Conservation (phyloP, 2,113 vertebrate genomes). For the Oxyruncus cristatus region DNA sequence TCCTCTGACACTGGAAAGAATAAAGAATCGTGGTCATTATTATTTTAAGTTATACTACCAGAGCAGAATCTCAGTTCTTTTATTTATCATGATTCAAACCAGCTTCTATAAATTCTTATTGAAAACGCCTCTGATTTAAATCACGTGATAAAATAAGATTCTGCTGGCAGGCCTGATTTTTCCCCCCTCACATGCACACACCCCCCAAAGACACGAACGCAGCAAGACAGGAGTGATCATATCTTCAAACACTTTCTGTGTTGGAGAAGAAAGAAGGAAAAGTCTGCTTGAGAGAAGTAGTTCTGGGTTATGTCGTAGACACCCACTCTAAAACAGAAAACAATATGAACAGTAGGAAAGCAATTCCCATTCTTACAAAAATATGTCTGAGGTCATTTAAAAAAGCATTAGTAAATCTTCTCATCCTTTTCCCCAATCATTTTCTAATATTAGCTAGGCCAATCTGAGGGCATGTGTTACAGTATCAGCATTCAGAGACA, state of each 20-base stretch:
- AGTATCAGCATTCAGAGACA: not conserved
- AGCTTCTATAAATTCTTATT: slow-evolving; percentile 19
- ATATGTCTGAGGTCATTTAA: not conserved
- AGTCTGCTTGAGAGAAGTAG: not conserved
- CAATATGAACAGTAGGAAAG: not conserved
- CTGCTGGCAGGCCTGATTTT: not conserved
- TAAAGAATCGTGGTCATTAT: not conserved
- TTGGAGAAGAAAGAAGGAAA: not conserved
- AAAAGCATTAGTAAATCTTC: not conserved
- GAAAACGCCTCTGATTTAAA: not conserved
- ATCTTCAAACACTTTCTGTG: not conserved
- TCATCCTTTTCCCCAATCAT: not conserved
- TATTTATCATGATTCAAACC: not conserved
- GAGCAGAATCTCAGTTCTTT: not conserved
- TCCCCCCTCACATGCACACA: not conserved
- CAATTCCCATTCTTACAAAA: not conserved
- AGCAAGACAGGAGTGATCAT: not conserved
- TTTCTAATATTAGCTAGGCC: not conserved
- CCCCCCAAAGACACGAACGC: not conserved
- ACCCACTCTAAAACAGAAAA: not conserved
- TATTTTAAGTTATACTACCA: slow-evolving; percentile 18
- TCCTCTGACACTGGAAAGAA: slow-evolving; percentile 48
- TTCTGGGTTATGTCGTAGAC: not conserved
- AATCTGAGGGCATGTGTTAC: not conserved
- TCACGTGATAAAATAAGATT: slow-evolving; percentile 1